Evolutionary conservation across 2,113 vertebrate genomes (phyloP), one percentile per base, ranked within the genome.

Genomic region (Halcyon senegalensis): DNA sequence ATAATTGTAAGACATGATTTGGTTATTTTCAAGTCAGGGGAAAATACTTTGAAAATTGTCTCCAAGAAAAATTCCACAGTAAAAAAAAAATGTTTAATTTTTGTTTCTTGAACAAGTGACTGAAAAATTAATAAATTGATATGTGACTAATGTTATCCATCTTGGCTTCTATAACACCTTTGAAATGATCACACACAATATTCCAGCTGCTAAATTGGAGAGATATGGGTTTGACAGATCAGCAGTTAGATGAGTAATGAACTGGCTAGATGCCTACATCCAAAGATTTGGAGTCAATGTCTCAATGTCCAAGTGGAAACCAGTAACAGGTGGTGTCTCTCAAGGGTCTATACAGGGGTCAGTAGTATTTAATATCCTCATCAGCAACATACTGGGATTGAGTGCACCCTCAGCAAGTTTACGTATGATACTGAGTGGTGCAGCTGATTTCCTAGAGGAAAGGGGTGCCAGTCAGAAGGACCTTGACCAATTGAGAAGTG

Each of bases 401-500:
- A 51, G 35, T 12, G 16, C 41, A 30, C 9, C 63, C 19, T 68
- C 51, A 67, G 5, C 7, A 46, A 58, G 7, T 46, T 37, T 18
- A 19, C 39, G 56, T 46, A 46, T 46, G 46, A 18, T 20, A 20
- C 46, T 46, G 46, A 46, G 46, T 20, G 46, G 15, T 46, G 46
- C 46, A 46, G 46, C 19, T 46, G 46, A 20, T 46, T 46, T 46
- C 18, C 46, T 46, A 46, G 18, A 46, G 46, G 46, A 46, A 33
- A 44, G 50, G 11, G 18, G 23, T 23, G 24, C 8, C 39, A 11
- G 23, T 18, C 6, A 30, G 37, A 66, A 18, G 18, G 31, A 67
- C 24, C 7, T 30, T 35, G 14, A 13, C 10, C 2, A 3, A 31
- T 44, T 1, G 1, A 55, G 13, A 30, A 43, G 24, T 7, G 14